phyloP scores from a whole-genome alignment of 2,888 invertebrate genomes.

The Mesoligia furuncula region DNA sequence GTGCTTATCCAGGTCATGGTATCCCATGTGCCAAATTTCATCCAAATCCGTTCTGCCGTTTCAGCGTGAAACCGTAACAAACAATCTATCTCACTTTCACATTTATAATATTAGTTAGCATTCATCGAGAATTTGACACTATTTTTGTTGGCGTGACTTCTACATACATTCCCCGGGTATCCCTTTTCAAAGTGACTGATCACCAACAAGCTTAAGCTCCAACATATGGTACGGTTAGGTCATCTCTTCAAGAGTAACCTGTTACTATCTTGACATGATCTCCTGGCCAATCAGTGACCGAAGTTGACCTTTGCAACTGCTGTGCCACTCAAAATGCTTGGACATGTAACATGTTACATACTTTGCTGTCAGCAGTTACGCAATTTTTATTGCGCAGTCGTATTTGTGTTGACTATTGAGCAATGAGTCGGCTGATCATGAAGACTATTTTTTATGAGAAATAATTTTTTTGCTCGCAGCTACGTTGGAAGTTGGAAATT shows the following conservation, averaged over 20 bases:
- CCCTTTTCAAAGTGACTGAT: neutral
- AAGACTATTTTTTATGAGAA: constrained; percentile 9
- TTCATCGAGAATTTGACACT: neutral
- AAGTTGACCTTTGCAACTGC: constrained; percentile 50
- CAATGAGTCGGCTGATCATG: constrained; percentile 36
- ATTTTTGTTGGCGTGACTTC: neutral
- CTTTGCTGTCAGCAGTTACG: constrained; percentile 48
- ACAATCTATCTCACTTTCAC: neutral
- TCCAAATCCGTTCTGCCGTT: neutral
- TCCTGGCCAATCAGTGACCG: constrained; percentile 28
- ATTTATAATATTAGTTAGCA: neutral
- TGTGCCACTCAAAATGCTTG: constrained; percentile 45
- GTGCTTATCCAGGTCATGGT: neutral
- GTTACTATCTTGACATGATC: constrained; percentile 21
- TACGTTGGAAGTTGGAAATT: neutral
- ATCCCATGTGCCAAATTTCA: neutral
- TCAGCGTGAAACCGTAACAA: neutral
- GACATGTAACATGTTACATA: constrained; percentile 45
- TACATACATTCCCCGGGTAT: neutral
- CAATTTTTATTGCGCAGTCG: constrained; percentile 51
- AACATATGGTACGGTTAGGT: constrained; percentile 1
- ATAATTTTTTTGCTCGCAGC: neutral
- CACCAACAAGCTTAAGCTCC: neutral
- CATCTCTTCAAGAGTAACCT: constrained; percentile 23
- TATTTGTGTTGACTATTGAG: constrained; percentile 51